Evolutionary conservation across 2,888 invertebrate species (phyloP).

Genomic region (Protonemura montana): DNA sequence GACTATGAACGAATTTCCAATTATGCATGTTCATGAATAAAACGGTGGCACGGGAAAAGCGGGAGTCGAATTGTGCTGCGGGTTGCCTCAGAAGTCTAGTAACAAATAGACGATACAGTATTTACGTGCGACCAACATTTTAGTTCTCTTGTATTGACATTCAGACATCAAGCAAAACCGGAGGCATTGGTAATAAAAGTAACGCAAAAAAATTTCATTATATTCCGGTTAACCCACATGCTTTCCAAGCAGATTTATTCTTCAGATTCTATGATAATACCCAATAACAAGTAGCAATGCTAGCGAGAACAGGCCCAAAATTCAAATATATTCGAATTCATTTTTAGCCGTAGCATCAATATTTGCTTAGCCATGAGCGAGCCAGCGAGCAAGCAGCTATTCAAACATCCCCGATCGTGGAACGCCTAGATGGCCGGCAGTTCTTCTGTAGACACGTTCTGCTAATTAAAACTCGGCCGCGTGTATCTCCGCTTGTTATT

Average conservation of each 20-base stretch:
- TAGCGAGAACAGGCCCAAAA: background rate
- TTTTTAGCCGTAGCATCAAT: constrained; percentile 23
- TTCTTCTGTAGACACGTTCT: background rate
- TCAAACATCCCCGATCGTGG: background rate
- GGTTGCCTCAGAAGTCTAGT: background rate
- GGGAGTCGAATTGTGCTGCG: background rate
- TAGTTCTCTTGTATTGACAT: background rate
- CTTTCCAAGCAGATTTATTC: background rate
- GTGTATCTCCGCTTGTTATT: background rate
- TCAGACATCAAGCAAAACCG: too few relatives aligned
- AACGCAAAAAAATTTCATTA: too few relatives aligned
- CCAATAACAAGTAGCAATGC: background rate
- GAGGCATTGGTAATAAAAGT: too few relatives aligned
- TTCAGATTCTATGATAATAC: background rate
- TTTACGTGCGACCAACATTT: background rate
- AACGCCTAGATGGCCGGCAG: background rate
- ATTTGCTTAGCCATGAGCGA: background rate
- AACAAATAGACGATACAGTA: background rate
- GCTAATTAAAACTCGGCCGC: constrained; percentile 8
- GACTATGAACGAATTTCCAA: background rate
- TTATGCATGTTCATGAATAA: background rate
- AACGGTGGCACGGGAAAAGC: background rate
- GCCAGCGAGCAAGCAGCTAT: background rate
- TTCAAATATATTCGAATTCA: background rate
- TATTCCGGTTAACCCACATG: too few relatives aligned